Percentiles rank a stretch among this genome's conserved stretches.
Conservation (phyloP, 2,113 vertebrate species). For the Opisthocomus hoazin region DNA sequence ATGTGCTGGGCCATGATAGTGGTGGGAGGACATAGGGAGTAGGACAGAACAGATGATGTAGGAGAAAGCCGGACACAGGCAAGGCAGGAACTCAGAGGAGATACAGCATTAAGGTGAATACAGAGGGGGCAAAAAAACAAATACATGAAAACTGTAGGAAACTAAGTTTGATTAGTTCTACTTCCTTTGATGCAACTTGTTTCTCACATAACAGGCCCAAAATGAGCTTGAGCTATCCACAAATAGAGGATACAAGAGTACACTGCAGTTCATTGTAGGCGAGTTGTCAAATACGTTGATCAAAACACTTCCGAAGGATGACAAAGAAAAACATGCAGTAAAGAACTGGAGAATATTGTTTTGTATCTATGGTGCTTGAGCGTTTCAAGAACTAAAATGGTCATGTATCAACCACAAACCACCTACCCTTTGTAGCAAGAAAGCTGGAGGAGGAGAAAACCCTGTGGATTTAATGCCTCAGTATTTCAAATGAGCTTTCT, state of each 20-base stretch:
- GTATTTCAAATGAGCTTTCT: neutral
- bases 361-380: neutral
- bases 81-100: neutral
- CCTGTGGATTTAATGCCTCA: neutral
- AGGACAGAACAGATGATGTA: neutral
- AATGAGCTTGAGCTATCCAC: neutral
- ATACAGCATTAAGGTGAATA: neutral
- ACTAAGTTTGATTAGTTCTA: neutral
- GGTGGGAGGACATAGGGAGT: neutral
- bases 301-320: neutral
- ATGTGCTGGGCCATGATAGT: neutral
- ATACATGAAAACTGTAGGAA: neutral
- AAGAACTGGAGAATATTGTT: neutral
- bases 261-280: neutral
- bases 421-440: neutral
- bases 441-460: neutral
- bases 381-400: neutral
- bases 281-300: neutral
- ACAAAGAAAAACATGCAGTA: neutral
- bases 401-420: neutral
- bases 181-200: neutral
- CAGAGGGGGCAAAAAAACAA: neutral
- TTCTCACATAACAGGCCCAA: neutral
- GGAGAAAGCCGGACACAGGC: neutral
- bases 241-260: neutral